A percentile compares a stretch with the other conserved stretches of the same genome.
Conservation (phyloP, 2,113 vertebrate species). For the Semicossyphus pulcher region DNA sequence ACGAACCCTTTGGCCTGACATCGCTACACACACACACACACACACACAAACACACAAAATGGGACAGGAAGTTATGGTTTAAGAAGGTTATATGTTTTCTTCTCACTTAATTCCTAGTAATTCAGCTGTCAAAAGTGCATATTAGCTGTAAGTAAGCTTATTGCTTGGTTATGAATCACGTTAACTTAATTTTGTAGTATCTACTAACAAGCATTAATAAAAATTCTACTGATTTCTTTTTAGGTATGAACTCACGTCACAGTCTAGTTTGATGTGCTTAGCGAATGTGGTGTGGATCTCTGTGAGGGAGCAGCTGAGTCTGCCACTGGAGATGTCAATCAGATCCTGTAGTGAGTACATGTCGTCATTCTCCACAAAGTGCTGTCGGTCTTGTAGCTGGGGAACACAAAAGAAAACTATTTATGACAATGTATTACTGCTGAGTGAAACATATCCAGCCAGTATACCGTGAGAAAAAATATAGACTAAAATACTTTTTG, state of each 20-base stretch:
- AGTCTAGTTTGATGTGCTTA: conserved; percentile 99
- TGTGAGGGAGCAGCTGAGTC: conserved; percentile 92
- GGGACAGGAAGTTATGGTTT: background rate
- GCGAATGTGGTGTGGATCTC: conserved; percentile 98
- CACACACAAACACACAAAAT: background rate
- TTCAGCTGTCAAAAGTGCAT: background rate
- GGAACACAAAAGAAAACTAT: conserved; percentile 8
- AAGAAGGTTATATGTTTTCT: background rate
- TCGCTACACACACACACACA: conserved; percentile 81
- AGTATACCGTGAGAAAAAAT: too few species aligned
- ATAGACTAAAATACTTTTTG: too few species aligned
- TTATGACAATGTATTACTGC: background rate
- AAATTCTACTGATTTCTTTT: too few species aligned
- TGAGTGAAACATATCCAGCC: background rate
- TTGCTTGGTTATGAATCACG: too few species aligned
- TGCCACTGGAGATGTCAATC: conserved; percentile 90
- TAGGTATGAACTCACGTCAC: conserved; percentile 86
- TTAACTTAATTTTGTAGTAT: too few species aligned
- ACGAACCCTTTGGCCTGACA: conserved; percentile 99
- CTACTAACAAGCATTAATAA: too few species aligned
- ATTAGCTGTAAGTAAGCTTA: too few species aligned
- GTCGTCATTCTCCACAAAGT: conserved; percentile 98
- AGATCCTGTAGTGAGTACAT: conserved; percentile 99
- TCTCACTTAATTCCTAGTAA: background rate
- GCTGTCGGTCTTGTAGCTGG: conserved; percentile 97